Percentiles rank a stretch among this genome's conserved stretches.
Evolutionary conservation across 2,888 invertebrate species (phyloP).

Genomic region (Napeogenes sylphis): DNA sequence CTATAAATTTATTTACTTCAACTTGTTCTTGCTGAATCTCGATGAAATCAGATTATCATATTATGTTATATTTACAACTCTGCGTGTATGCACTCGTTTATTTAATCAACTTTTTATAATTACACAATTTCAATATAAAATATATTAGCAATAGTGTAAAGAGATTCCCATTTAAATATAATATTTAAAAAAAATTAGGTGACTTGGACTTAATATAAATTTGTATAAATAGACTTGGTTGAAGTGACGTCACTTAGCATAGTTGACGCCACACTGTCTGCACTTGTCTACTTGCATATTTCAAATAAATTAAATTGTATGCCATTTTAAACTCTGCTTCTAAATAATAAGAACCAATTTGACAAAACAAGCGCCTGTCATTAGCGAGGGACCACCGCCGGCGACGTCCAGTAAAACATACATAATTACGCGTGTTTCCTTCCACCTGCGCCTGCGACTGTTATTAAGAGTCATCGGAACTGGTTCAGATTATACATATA

Average conservation of each 20-base stretch:
- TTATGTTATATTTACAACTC: no score
- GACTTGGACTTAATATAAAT: no score
- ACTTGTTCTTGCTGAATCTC: no score
- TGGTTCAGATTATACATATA: background rate
- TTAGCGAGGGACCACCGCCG: conserved; percentile 24
- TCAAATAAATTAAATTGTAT: background rate
- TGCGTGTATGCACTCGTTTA: no score
- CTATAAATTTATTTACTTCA: no score
- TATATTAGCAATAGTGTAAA: no score
- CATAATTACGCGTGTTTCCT: conserved; percentile 17
- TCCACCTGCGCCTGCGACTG: conserved; percentile 11
- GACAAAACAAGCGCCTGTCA: background rate
- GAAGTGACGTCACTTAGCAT: background rate
- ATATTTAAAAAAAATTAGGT: no score
- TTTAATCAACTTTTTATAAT: no score
- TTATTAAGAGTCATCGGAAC: background rate
- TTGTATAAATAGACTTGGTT: background rate
- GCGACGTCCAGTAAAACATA: conserved; percentile 22
- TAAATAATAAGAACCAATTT: background rate
- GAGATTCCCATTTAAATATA: no score
- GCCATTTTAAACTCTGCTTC: background rate
- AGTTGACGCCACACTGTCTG: conserved; percentile 5
- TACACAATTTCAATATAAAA: no score
- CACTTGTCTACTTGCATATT: conserved; percentile 11
- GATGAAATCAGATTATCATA: no score